Evolutionary conservation across 1,140 invertebrate species (phyloP).

Genomic region (Globodera ellingtonae): DNA sequence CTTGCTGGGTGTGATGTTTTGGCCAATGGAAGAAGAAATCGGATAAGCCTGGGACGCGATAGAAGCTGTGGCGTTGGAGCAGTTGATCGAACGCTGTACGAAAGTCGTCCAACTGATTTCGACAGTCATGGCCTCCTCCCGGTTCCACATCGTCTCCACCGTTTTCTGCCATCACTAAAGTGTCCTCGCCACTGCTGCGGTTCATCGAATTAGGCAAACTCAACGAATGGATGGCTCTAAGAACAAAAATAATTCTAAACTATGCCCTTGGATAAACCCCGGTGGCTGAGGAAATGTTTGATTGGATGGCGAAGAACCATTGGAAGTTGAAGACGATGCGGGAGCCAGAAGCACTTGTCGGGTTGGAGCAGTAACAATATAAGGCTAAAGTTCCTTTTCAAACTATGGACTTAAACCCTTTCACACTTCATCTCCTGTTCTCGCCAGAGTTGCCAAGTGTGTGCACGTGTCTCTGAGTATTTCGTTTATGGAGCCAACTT

Average conservation of each 20-base stretch:
- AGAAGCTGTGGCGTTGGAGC: constrained; percentile 38
- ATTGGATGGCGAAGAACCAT: neutral
- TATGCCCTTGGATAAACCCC: neutral
- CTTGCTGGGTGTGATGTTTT: constrained; percentile 1
- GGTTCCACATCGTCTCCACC: neutral
- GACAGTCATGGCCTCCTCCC: neutral
- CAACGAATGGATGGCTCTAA: neutral
- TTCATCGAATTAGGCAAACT: neutral
- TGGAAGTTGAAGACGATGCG: neutral
- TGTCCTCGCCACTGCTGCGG: neutral
- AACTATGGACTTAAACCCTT: neutral
- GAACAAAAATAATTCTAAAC: neutral
- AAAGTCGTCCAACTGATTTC: constrained; percentile 40
- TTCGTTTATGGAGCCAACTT: constrained; percentile 48
- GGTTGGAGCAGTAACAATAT: too few species aligned
- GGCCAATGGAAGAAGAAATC: constrained; percentile 56
- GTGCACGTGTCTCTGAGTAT: constrained; percentile 35
- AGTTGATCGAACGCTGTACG: constrained; percentile 40
- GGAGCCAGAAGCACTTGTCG: too few species aligned
- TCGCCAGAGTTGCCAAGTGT: constrained; percentile 9
- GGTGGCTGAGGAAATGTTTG: neutral
- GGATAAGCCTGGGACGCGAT: constrained; percentile 38
- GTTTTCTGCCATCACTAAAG: neutral
- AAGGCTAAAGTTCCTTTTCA: too few species aligned
- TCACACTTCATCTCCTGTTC: neutral